A percentile compares a stretch with the other conserved stretches of the same genome.
phyloP scores from a whole-genome alignment of 2,113 vertebrate genomes.

The Notothenia coriiceps region DNA sequence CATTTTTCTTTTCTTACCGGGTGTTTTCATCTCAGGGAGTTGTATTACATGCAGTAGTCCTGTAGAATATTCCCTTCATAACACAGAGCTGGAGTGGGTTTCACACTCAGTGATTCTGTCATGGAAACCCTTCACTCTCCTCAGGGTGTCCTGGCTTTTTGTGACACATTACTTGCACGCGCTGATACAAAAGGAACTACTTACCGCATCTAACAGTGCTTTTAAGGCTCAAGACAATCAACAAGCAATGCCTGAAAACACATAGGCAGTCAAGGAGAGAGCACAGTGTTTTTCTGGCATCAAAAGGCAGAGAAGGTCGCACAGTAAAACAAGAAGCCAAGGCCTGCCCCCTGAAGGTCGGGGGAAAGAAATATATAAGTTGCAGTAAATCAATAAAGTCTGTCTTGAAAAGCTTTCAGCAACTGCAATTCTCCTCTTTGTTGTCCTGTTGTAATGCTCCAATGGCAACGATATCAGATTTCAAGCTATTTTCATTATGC shows the following conservation, averaged over 20 bases:
- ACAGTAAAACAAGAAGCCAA: constrained; percentile 4
- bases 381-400: constrained; percentile 11
- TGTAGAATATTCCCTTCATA: constrained; percentile 69
- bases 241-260: constrained; percentile 11
- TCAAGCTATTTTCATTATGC: constrained; percentile 18
- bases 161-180: constrained; percentile 22
- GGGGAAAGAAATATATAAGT: neutral
- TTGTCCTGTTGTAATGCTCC: neutral
- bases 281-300: constrained; percentile 16
- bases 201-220: neutral
- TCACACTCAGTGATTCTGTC: constrained; percentile 46
- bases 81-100: constrained; percentile 32
- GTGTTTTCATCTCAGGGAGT: constrained; percentile 71
- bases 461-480: neutral
- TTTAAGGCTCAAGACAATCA: constrained; percentile 13
- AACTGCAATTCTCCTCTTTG: neutral
- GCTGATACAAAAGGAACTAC: neutral
- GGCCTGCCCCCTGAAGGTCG: constrained; percentile 10
- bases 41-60: constrained; percentile 65
- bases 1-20: constrained; percentile 65
- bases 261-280: constrained; percentile 22
- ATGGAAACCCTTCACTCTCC: constrained; percentile 36
- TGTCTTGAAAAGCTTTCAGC: constrained; percentile 1
- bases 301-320: constrained; percentile 24
- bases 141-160: constrained; percentile 30